Percentiles rank a stretch among this genome's conserved stretches.
phyloP scores from a whole-genome alignment of 2,113 vertebrate species.

The Chamaea fasciata region DNA sequence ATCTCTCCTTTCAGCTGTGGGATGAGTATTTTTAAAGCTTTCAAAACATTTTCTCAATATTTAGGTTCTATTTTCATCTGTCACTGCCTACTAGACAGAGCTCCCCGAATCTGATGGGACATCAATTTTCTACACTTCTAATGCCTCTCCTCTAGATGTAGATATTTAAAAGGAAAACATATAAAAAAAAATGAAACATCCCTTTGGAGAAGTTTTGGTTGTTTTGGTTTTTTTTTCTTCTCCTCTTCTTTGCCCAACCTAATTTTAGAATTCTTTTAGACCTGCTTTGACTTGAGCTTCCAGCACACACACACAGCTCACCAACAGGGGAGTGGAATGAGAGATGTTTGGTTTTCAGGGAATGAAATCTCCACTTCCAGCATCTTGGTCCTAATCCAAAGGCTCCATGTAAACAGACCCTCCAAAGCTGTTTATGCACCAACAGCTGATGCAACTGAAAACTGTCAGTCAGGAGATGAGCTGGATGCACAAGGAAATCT shows the following conservation, averaged over 20 bases:
- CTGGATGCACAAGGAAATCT: neutral
- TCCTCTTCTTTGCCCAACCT: neutral
- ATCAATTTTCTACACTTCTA: neutral
- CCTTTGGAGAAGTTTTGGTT: neutral
- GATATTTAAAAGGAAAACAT: neutral
- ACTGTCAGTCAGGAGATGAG: constrained; percentile 55
- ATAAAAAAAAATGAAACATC: neutral
- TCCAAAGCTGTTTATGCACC: constrained; percentile 49
- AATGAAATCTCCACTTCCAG: constrained; percentile 44
- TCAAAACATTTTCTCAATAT: neutral
- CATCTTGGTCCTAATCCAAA: constrained; percentile 41
- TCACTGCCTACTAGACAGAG: neutral
- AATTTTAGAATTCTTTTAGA: neutral
- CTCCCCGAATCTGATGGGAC: neutral
- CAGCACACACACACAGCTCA: neutral
- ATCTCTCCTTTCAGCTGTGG: neutral
- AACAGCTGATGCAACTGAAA: constrained; percentile 56
- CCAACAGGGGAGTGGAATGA: neutral
- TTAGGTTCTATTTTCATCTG: neutral
- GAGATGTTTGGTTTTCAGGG: neutral
- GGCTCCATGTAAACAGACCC: constrained; percentile 43
- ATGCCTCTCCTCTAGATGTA: neutral
- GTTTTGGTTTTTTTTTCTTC: neutral
- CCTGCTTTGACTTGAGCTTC: neutral
- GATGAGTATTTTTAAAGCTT: neutral